phyloP scores from a whole-genome alignment of 2,888 invertebrate genomes.

The Sinohyriopsis cumingii region DNA sequence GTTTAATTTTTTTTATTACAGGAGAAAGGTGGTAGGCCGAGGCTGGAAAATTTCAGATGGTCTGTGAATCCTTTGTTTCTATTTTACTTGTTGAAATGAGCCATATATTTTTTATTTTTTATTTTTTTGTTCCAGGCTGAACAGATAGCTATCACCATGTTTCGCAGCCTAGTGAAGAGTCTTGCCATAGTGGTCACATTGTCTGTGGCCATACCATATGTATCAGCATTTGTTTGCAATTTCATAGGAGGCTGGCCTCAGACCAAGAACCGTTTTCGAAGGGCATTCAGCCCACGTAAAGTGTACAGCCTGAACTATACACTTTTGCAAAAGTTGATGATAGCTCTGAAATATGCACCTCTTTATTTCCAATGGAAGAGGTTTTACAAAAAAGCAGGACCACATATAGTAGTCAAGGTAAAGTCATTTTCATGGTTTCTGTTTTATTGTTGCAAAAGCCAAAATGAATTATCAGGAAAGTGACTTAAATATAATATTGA shows the following conservation, averaged over 20 bases:
- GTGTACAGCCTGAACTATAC: constrained; percentile 64
- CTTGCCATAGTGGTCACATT: constrained; percentile 47
- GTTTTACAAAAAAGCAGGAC: constrained; percentile 55
- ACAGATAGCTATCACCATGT: too few species aligned
- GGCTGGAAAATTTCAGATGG: too few species aligned
- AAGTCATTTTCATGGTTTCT: not conserved
- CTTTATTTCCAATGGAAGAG: constrained; percentile 57
- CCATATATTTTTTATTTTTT: too few species aligned
- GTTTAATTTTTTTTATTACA: too few species aligned
- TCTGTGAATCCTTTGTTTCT: too few species aligned
- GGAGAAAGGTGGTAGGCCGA: too few species aligned
- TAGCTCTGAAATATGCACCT: constrained; percentile 45
- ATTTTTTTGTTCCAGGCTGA: too few species aligned
- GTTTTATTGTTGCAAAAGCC: not conserved
- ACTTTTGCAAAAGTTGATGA: constrained; percentile 52
- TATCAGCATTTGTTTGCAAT: constrained; percentile 62
- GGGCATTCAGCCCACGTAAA: constrained; percentile 63
- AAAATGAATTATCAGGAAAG: too few species aligned
- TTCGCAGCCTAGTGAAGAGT: too few species aligned
- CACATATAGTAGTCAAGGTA: constrained; percentile 59
- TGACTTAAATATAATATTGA: too few species aligned
- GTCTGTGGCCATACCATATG: constrained; percentile 64
- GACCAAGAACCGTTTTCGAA: constrained; percentile 47
- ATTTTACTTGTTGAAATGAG: too few species aligned
- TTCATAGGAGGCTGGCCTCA: constrained; percentile 66